Evolutionary conservation across 2,113 vertebrate species (phyloP), one percentile per base, ranked within the genome.

Genomic region (Lophius piscatorius): DNA sequence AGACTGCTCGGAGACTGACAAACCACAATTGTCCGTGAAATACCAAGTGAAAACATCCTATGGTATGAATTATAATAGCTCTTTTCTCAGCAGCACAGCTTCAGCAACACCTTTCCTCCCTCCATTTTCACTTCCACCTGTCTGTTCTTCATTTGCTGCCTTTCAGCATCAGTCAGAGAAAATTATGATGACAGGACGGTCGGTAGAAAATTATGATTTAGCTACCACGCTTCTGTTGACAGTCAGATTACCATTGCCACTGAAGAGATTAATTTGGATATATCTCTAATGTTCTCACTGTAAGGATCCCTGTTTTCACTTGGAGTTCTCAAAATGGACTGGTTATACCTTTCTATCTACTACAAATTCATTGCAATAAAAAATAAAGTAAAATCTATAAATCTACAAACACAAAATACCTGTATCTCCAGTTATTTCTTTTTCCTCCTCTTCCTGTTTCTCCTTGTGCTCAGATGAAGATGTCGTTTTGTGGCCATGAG

Each of bases 331-430:
- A 55, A 12, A 4, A 31, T 34, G 16, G 14, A 36, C 35, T 36
- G n/a, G 46, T 13, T 46, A 52, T 44, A 54, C 64, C 49, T 34
- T 23, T 36, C 38, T 44, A 52, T 54, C 12, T 36, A 22, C 39
- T 20, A 22, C 34, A 42, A 14, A 39, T 41, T 48, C 29, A 20
- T 47, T 12, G 22, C 3, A 11, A 18, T 26, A n/a, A 33, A 40
- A 47, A 39, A 9, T 17, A 33, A 67, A 28, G 36, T 55, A 17
- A 2, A 28, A 20, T 33, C 17, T 20, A 63, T 48, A 47, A 20
- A 41, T 26, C 20, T 49, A 41, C 14, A 46, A 23, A 26, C 28
- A 29, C 21, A 50, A 54, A 29, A 40, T 46, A 44, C 66, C 44
- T 49, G 47, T 61, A 46, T 39, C 28, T 35, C 72, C 23, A 42